Conservation (phyloP, 1,140 invertebrate genomes). For the Nylanderia fulva region DNA sequence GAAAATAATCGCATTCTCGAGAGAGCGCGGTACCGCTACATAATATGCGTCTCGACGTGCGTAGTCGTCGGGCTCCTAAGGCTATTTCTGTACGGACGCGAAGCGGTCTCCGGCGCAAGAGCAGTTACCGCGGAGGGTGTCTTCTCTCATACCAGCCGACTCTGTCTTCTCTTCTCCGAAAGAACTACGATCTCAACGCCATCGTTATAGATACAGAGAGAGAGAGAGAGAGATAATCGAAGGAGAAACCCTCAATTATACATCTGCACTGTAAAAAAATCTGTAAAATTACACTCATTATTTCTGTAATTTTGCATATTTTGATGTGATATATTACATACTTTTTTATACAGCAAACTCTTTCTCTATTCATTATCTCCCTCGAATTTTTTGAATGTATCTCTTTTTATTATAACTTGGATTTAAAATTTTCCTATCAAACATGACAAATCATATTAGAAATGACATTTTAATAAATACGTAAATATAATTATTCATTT, state of each 20-base stretch:
- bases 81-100: conserved; percentile 74
- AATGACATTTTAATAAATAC: no score
- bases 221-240: not conserved
- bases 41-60: conserved; percentile 69
- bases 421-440: not conserved
- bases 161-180: conserved; percentile 51
- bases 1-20: conserved; percentile 62
- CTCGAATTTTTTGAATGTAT: no score
- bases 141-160: conserved; percentile 38
- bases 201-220: not conserved
- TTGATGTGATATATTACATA: no score
- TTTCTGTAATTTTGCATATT: no score
- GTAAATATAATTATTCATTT: not conserved
- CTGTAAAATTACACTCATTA: no score
- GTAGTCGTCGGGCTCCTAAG: conserved; percentile 65
- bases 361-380: no score
- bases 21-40: conserved; percentile 68
- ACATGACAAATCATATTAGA: not conserved
- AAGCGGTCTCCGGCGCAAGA: conserved; percentile 68
- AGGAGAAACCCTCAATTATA: no score
- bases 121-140: conserved; percentile 39
- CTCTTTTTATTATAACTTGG: not conserved
- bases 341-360: no score
- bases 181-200: conserved; percentile 31
- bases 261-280: no score